Percentiles rank a stretch among this genome's conserved stretches.
These are phyloP conservation scores for Pherbina coryleti DNA, from an alignment of 2,888 invertebrate genomes.

Conservation along the genomic window DNA sequence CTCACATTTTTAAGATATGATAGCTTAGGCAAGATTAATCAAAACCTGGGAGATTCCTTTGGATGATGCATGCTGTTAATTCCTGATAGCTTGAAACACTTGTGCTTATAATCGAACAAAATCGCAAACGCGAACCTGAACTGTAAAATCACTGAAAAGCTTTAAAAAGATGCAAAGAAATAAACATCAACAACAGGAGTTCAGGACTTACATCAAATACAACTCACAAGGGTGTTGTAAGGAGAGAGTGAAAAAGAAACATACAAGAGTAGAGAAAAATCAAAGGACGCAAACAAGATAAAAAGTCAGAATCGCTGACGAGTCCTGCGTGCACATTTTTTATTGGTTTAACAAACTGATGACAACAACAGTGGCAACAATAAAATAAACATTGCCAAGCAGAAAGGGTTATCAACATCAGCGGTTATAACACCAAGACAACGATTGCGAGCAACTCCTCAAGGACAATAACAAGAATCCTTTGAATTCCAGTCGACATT, in stretches of 20 bases:
- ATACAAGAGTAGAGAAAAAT: conserved; percentile 1
- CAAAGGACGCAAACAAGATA: conserved; percentile 15
- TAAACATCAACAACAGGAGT: conserved; percentile 45
- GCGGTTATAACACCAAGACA: conserved; percentile 23
- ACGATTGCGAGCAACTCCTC: conserved; percentile 6
- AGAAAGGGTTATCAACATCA: conserved; percentile 52
- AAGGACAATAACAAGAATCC: background rate
- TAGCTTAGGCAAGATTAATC: background rate
- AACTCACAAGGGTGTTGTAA: conserved; percentile 33
- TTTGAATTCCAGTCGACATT: too few relatives aligned
- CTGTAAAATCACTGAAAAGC: conserved; percentile 37
- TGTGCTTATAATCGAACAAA: background rate
- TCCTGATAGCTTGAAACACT: too few relatives aligned
- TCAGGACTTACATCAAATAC: conserved; percentile 51
- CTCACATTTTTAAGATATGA: too few relatives aligned
- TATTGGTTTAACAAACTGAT: conserved; percentile 61
- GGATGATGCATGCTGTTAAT: too few relatives aligned
- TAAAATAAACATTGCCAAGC: conserved; percentile 17
- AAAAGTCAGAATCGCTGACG: conserved; percentile 48
- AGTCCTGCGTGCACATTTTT: conserved; percentile 56
- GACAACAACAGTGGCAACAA: conserved; percentile 41
- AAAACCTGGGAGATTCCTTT: too few relatives aligned
- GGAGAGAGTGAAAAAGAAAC: conserved; percentile 11
- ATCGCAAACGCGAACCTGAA: conserved; percentile 41
- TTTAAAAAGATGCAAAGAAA: conserved; percentile 39